These are phyloP conservation scores for Drosophila anomalata DNA, from an alignment of 2,888 invertebrate genomes.

Conservation along the genomic window DNA sequence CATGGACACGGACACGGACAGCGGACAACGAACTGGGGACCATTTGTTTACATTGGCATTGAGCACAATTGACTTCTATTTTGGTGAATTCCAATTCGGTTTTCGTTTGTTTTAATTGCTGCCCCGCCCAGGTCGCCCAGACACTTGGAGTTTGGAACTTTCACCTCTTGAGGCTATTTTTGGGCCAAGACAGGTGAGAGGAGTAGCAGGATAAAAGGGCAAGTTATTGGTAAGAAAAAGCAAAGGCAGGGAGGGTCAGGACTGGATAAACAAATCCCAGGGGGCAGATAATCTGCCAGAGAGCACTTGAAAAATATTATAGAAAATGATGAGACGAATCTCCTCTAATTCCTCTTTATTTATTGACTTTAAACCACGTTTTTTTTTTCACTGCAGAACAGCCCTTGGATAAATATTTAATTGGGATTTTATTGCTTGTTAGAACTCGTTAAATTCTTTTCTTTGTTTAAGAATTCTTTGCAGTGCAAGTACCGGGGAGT, in stretches of 20 bases:
- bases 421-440: background rate
- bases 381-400: too few relatives aligned
- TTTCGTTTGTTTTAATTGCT: constrained; percentile 39
- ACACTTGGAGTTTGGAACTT: constrained; percentile 15
- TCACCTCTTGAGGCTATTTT: constrained; percentile 26
- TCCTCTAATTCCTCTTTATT: too few relatives aligned
- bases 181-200: constrained; percentile 6
- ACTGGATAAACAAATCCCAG: constrained; percentile 33
- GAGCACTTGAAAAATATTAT: background rate
- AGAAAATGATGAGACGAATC: background rate
- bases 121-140: constrained; percentile 7
- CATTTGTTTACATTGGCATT: constrained; percentile 25
- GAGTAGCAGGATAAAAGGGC: background rate
- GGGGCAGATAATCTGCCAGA: constrained; percentile 6
- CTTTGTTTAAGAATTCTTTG: background rate
- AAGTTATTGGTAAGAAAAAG: background rate
- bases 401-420: background rate
- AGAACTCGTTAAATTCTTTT: background rate
- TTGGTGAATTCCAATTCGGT: constrained; percentile 20
- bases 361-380: too few relatives aligned
- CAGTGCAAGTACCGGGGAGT: background rate
- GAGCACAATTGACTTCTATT: constrained; percentile 28
- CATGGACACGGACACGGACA: constrained; percentile 10
- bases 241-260: constrained; percentile 35
- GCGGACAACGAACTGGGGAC: constrained; percentile 19